Base-by-base conservation (phyloP, 30 jellyfish, hydroid and myxozoan genomes). In the Aurelia sp. region DNA sequence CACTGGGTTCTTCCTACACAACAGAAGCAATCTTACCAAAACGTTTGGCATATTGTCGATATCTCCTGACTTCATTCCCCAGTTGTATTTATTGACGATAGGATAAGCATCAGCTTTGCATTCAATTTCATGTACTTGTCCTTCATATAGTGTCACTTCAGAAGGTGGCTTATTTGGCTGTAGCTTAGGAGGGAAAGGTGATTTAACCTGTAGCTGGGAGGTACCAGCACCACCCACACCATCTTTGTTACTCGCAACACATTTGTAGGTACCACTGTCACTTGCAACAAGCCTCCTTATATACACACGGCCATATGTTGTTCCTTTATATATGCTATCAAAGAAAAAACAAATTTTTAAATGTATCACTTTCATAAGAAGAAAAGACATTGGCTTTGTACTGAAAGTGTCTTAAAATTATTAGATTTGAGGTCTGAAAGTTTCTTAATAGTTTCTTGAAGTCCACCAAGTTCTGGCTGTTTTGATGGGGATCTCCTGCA, bases 71-170 rank as follows among this genome's bases (percentile, higher is more conserved):
- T 63, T 63, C 69, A 58, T 84, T 2, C 72, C 69, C 94, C 94
- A 84, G 21, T 64, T 38, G 68, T 68, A 63, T 5, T 59, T 38
- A 7, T 38, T 64, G 4, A 72, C 88, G 2, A 44, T 60, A 0
- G 87, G 94, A 20, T 22, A 72, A 27, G 79, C 87, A 15, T 76
- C 87, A 47, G 84, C 90, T 22, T 40, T 48, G 52, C 96, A 87
- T 50, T 33, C 67, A 61, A 64, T 20, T 44, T 55, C 79, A 52
- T 47, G 69, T 51, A 19, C 74, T 44, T 87, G 89, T 11, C 90
- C 96, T 4, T 4, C 60, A 57, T 87, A 76, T 61, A 87, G 76
- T 21, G 72, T 44, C 33, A 87, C 67, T 48, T 67, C 48, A 27
- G 58, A 57, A 0, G 92, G 92, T 16, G 92, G 92, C 41, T 11